Evolutionary conservation across 2,888 invertebrate species (phyloP), one percentile per base, ranked within the genome.

Genomic region (Dascillus cervinus): DNA sequence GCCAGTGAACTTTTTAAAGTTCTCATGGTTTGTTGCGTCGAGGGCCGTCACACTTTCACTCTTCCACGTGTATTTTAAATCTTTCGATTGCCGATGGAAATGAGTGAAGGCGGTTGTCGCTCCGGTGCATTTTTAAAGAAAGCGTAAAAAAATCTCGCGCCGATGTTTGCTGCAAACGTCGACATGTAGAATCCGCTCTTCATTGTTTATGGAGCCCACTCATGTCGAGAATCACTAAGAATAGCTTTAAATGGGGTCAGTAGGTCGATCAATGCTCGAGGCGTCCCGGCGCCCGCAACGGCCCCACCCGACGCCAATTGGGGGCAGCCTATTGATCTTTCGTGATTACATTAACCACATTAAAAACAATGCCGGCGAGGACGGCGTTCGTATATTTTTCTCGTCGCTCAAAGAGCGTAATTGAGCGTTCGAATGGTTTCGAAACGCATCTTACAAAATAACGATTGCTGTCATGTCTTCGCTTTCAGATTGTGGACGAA

Each of bases 231-330:
- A 36, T 30, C 33, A 29, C 45, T 47, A 47, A 43, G 41, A 47
- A 47, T 47, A 47, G 42, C 37, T 14, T 5, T 13, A 29, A 49
- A 46, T 42, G 41, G 29, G 50, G 50, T 50, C 41, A 50, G 44
- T 47, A 29, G 50, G 50, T 47, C 50, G 44, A 50, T 50, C 50
- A 46, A 50, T 50, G 50, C 42, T 47, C 32, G 37, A 43, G 48
- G 45, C 48, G 44, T 44, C 44, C 46, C 39, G 47, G 46, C 48
- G 47, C 44, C 48, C 39, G 45, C 47, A 46, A 45, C 45, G 49
- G 35, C 31, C 17, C 32, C 39, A 28, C 23, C 47, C 47, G 45
- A 41, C 44, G 48, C 46, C 47, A 44, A 46, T 39, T 43, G 42
- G 44, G n/a, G 44, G 39, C 43, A 39, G 34, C 38, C 36, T 47